Evolutionary conservation across 2,888 invertebrate species (phyloP).

Genomic region (Machimus atricapillus): DNA sequence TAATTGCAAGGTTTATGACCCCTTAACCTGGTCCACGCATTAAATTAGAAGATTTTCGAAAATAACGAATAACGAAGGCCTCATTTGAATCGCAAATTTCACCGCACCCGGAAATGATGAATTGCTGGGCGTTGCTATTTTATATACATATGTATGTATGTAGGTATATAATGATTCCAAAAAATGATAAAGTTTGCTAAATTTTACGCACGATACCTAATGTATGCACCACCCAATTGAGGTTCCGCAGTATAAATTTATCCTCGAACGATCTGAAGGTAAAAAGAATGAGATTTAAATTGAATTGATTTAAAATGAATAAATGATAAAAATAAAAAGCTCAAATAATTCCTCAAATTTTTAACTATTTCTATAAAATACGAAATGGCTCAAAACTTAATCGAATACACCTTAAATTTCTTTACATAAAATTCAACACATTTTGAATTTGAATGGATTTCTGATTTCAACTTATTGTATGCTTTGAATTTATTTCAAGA

Average conservation of each 20-base stretch:
- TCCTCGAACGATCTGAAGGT: neutral
- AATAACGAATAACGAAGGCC: neutral
- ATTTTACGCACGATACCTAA: neutral
- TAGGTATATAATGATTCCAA: no score
- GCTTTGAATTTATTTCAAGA: no score
- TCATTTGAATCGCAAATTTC: neutral
- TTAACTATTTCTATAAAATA: no score
- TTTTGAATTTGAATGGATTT: no score
- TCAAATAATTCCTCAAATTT: no score
- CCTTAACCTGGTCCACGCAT: neutral
- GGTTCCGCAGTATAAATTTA: neutral
- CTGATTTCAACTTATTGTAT: no score
- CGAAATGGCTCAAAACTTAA: no score
- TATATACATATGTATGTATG: neutral
- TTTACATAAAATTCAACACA: no score
- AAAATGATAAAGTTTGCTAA: neutral
- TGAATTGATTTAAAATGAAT: no score
- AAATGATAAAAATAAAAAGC: no score
- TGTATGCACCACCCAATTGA: neutral
- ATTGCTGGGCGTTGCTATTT: neutral
- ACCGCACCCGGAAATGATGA: neutral
- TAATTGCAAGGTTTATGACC: constrained; percentile 13
- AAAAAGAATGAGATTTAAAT: no score
- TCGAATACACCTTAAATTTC: no score
- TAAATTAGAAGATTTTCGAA: neutral